phyloP scores from a whole-genome alignment of 2,888 invertebrate species.

The Papilio demoleus region DNA sequence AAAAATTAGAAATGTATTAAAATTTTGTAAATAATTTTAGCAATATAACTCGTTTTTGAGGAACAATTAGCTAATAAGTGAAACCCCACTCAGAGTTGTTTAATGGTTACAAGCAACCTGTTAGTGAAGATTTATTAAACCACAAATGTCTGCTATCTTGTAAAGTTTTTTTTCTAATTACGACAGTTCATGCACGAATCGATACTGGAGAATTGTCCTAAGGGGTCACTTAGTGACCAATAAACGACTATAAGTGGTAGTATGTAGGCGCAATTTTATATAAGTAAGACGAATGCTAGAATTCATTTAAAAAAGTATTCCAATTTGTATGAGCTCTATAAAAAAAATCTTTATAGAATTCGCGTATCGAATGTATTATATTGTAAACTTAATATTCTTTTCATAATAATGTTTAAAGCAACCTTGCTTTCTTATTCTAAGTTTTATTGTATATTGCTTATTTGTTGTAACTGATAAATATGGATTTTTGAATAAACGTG shows the following conservation, averaged over 20 bases:
- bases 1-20: slow-evolving; percentile 35
- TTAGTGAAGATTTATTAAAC: no score
- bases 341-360: not conserved
- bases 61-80: slow-evolving; percentile 77
- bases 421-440: slow-evolving; percentile 24
- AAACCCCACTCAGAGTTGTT: no score
- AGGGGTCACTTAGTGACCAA: not conserved
- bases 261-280: not conserved
- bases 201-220: no score
- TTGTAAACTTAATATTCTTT: slow-evolving; percentile 18
- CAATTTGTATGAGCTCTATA: not conserved
- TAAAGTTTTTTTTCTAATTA: no score
- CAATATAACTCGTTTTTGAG: slow-evolving; percentile 68
- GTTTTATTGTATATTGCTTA: slow-evolving; percentile 54
- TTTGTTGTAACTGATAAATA: slow-evolving; percentile 64
- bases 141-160: no score
- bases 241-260: not conserved
- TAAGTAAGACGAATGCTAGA: slow-evolving; percentile 23
- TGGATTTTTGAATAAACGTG: slow-evolving; percentile 70
- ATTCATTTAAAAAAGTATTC: not conserved
- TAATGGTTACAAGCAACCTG: no score
- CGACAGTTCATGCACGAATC: no score
- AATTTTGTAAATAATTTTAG: slow-evolving; percentile 46
- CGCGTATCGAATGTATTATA: not conserved
- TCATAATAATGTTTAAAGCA: slow-evolving; percentile 29